Conservation (phyloP, 2,797 vertebrate genomes). For the Dermochelys coriacea region DNA sequence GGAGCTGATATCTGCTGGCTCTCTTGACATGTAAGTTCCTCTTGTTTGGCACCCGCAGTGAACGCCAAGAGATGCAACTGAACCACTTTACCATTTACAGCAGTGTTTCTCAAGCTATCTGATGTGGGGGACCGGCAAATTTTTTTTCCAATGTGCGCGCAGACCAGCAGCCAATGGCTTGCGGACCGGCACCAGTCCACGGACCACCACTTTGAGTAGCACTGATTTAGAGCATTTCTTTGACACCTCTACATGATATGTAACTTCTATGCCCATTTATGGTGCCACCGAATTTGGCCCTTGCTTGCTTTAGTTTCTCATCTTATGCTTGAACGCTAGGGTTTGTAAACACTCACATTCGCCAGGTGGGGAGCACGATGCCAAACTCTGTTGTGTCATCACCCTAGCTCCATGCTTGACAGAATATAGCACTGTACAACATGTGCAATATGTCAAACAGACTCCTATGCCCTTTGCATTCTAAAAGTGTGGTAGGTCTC, state of each 20-base stretch:
- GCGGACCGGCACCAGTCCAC: no score
- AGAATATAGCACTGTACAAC: fast-evolving
- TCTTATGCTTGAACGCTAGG: slow-evolving; percentile 1
- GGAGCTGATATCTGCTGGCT: neutral
- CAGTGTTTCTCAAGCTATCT: neutral
- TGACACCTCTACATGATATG: neutral
- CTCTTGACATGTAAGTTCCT: neutral
- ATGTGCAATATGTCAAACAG: neutral
- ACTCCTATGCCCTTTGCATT: neutral
- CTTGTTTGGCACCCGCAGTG: slow-evolving; percentile 6
- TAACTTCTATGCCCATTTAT: neutral
- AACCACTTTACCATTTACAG: neutral
- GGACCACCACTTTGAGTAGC: no score
- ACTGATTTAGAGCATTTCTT: neutral
- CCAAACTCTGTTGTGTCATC: neutral
- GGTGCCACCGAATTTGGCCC: neutral
- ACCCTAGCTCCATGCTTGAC: neutral
- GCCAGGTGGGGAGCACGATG: neutral
- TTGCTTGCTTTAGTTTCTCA: neutral
- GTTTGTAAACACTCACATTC: slow-evolving; percentile 44
- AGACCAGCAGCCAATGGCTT: no score
- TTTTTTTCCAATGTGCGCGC: no score
- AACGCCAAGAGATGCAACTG: neutral
- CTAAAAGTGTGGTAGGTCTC: neutral
- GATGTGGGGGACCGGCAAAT: no score